A percentile compares a stretch with the other conserved stretches of the same genome.
Evolutionary conservation across 1,140 invertebrate genomes (phyloP).

Genomic region (Pararge aegeria): DNA sequence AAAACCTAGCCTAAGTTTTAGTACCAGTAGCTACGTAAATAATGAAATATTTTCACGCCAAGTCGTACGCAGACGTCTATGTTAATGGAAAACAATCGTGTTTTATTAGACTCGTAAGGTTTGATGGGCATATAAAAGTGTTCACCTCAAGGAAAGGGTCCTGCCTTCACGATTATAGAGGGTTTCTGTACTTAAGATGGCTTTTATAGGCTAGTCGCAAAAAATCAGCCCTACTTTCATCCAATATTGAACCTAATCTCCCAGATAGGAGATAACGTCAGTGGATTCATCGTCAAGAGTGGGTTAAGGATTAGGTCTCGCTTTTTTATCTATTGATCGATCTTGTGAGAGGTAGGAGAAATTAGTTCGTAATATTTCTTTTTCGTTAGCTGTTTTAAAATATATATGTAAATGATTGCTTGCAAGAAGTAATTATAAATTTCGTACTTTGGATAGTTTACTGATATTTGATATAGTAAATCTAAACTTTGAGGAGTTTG

Average conservation of each 20-base stretch:
- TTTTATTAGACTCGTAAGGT: slow-evolving; percentile 73
- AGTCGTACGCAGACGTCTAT: slow-evolving; percentile 33
- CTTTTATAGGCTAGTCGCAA: slow-evolving; percentile 55
- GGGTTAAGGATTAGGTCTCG: slow-evolving; percentile 15
- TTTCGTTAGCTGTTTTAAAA: neutral
- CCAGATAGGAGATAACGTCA: slow-evolving; percentile 16
- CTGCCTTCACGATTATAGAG: slow-evolving; percentile 58
- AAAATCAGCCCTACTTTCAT: slow-evolving; percentile 51
- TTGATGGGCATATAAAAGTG: slow-evolving; percentile 71
- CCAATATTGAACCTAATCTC: slow-evolving; percentile 26
- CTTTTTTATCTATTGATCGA: slow-evolving; percentile 9
- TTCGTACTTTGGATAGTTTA: too few relatives aligned
- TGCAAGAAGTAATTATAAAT: too few relatives aligned
- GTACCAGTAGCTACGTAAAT: slow-evolving; percentile 9
- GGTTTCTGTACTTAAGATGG: slow-evolving; percentile 60
- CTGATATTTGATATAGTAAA: too few relatives aligned
- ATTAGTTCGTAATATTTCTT: neutral
- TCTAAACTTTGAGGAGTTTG: too few relatives aligned
- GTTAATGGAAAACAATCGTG: slow-evolving; percentile 76
- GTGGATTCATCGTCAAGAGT: slow-evolving; percentile 15
- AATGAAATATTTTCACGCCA: slow-evolving; percentile 18
- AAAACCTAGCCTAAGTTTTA: slow-evolving; percentile 1
- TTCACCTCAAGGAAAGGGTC: slow-evolving; percentile 65
- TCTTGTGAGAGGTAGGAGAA: neutral
- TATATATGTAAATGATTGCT: too few relatives aligned